Base-by-base conservation (phyloP, 2,113 vertebrate genomes). In the Agapornis roseicollis region DNA sequence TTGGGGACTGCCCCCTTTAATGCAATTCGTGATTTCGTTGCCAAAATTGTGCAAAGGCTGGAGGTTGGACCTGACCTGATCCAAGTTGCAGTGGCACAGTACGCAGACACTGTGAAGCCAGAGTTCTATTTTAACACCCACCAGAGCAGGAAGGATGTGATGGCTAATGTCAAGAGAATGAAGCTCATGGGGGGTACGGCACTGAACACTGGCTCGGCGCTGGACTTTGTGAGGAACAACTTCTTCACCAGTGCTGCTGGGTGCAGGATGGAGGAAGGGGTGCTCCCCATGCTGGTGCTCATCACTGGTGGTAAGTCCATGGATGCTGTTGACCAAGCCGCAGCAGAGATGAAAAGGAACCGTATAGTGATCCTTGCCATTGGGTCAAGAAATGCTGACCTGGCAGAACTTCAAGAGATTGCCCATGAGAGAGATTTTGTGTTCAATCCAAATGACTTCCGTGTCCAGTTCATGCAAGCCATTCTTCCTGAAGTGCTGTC, bases 261-360 rank as follows among this genome's bases (percentile, higher is more conserved):
- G 68, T 98, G 99, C 94, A 98, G 99, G 76, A 86, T 98, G 7
- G 80, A 97, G 8, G 97, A 98, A 87, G 97, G 98, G 7, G 97
- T 99, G 31, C 98, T 99, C 2, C 99, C 98, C 84, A 97, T 99
- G 83, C 14, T 99, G 82, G 96, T 99, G 94, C 92, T 99, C 89
- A 80, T 99, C 68, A 98, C 98, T 41, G 98, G 98, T 7, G 99
- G 99, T 95, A 98, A 94, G 94, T 99, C 99, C 64, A 97, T 85
- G 28, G 99, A 99, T 90, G 97, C 96, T 5, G 96, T 99, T 53
- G 92, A 89, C 70, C 97, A 96, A 92, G 97, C 99, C 0, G 98
- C 98, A 0, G 92, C 69, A 2, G 98, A 98, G 39, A 96, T 99
- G 80, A 98, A 98, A 81, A 80, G 58, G 50, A 97, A 96, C 86